Base-by-base conservation (phyloP, 2,797 vertebrate genomes). In the Sebastes variabilis region DNA sequence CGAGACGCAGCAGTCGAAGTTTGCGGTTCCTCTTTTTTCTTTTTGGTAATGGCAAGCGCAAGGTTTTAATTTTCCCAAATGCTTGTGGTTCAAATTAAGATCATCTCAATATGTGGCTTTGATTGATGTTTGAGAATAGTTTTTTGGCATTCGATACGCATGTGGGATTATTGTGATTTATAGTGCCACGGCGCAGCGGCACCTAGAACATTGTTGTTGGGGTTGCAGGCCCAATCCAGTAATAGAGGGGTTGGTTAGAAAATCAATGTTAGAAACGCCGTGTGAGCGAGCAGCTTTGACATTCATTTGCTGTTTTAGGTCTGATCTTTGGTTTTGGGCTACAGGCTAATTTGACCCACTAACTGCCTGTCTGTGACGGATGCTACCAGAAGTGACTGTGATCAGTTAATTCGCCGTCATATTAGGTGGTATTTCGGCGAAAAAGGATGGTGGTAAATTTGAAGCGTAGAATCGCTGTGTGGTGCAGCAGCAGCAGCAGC, bases 1-100 rank as follows among this genome's bases (percentile, higher is more conserved):
- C 87, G 86, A 91, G 87, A 92, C 66, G 80, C 90, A 91, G 92
- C 91, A 94, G 91, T 93, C 22, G 75, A 95, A 93, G 93, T 93
- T 92, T 92, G 92, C 83, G 92, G 94, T 95, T 84, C 77, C 80
- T 79, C 58, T 84, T 87, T 87, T 93, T 80, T 80, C 87, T 81
- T 91, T 90, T 82, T 75, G 85, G 85, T 92, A 90, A 94, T 91
- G 88, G 86, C 87, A 93, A 90, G 89, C 87, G 72, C 85, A 94
- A 92, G 94, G 94, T 95, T 95, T 96, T 95, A 95, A 96, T 96
- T 96, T 95, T 94, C 92, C 92, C 79, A 89, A 95, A 96, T 94
- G 89, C 93, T 94, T 95, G 94, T 30, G 93, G 94, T 94, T 93
- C 49, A 88, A 94, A 94, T 95, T 93, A 95, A 94, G 93, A 95